These are phyloP conservation scores for Rafetus swinhoei DNA, from an alignment of 2,113 vertebrate genomes.

Conservation along the genomic window DNA sequence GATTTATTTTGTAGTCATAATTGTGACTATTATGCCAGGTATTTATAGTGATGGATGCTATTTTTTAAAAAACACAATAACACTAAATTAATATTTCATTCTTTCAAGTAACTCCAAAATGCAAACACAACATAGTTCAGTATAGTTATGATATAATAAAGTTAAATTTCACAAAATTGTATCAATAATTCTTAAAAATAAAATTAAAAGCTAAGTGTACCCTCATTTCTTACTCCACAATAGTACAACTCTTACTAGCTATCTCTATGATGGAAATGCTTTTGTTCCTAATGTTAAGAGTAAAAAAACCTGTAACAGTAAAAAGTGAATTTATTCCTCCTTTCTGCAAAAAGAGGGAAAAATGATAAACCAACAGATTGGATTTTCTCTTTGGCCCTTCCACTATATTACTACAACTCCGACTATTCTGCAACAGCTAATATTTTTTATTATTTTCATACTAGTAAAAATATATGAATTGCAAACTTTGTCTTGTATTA, in stretches of 20 bases:
- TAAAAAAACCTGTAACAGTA: constrained; percentile 30
- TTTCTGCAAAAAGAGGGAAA: constrained; percentile 25
- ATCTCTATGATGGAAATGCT: background rate
- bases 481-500: background rate
- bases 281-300: constrained; percentile 22
- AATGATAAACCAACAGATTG: background rate
- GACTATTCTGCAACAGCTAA: constrained; percentile 40
- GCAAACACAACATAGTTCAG: background rate
- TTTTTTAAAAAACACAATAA: background rate
- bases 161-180: background rate
- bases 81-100: background rate
- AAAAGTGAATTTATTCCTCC: constrained; percentile 2
- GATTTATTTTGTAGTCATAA: rapidly evolving
- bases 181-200: background rate
- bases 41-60: background rate
- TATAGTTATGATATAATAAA: background rate
- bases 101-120: background rate
- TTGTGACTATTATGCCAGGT: background rate
- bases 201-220: background rate
- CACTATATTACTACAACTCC: constrained; percentile 37
- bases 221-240: background rate
- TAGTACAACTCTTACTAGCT: constrained; percentile 6
- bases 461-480: constrained; percentile 58
- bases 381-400: constrained; percentile 5
- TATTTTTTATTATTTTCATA: constrained; percentile 45